Evolutionary conservation across 2,888 invertebrate species (phyloP).

Genomic region (Dioctria rufipes): DNA sequence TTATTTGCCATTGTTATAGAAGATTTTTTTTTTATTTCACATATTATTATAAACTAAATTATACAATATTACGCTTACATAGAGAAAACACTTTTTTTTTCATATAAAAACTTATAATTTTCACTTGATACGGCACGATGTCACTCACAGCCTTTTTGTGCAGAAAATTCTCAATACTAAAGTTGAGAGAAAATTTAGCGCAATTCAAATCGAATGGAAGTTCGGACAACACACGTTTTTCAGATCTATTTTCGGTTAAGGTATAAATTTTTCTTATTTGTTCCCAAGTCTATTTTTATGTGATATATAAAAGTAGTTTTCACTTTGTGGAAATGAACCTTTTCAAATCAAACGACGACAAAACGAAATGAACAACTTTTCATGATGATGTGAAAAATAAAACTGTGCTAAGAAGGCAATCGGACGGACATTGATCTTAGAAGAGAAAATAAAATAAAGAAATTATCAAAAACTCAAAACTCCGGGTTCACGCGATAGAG

Average conservation of each 20-base stretch:
- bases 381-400: slow-evolving; percentile 20
- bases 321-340: slow-evolving; percentile 35
- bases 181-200: slow-evolving; percentile 7
- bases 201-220: slow-evolving; percentile 25
- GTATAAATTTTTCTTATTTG: slow-evolving; percentile 33
- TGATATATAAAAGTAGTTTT: background rate
- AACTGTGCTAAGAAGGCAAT: slow-evolving; percentile 9
- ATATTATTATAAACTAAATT: background rate
- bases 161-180: slow-evolving; percentile 20
- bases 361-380: slow-evolving; percentile 29
- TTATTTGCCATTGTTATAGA: slow-evolving; percentile 13
- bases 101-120: too few relatives aligned
- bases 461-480: slow-evolving; percentile 4
- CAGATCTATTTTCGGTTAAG: slow-evolving; percentile 42
- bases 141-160: slow-evolving; percentile 29
- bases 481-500: background rate
- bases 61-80: background rate
- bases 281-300: slow-evolving; percentile 39
- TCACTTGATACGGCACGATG: too few relatives aligned
- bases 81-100: background rate
- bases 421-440: slow-evolving; percentile 58
- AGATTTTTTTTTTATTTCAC: background rate
- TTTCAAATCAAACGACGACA: slow-evolving; percentile 27
- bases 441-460: slow-evolving; percentile 28
- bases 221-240: slow-evolving; percentile 21